phyloP scores from a whole-genome alignment of 2,113 vertebrate species.

The Grammomys surdaster region DNA sequence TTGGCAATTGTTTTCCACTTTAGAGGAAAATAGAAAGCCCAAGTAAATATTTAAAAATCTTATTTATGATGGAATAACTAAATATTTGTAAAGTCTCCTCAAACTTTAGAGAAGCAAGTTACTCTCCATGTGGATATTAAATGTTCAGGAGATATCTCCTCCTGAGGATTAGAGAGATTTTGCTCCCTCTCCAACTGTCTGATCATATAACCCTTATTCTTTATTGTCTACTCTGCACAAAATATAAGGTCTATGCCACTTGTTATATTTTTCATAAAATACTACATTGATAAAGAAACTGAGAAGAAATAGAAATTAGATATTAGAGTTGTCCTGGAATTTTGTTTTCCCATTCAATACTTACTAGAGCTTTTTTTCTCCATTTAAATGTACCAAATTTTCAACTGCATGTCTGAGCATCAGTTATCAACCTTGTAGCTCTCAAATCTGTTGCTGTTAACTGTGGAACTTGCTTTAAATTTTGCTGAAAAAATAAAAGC shows the following conservation, averaged over 20 bases:
- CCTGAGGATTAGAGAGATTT: not conserved
- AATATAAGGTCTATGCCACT: not conserved
- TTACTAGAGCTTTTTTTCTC: not conserved
- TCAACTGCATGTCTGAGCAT: not conserved
- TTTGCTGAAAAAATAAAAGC: not conserved
- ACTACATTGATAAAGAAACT: not conserved
- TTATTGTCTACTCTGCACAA: not conserved
- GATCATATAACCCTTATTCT: not conserved
- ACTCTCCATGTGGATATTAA: conserved; percentile 4
- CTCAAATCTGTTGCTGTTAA: not conserved
- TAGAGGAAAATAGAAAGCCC: conserved; percentile 30
- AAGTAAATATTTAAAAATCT: conserved; percentile 22
- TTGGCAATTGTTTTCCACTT: not conserved
- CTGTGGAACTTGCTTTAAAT: not conserved
- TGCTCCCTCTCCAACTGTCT: not conserved
- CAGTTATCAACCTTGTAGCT: not conserved
- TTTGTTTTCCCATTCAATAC: not conserved
- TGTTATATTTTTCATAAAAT: not conserved
- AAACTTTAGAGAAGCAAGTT: conserved; percentile 45
- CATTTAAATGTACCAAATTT: conserved; percentile 9
- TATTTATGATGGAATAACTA: not conserved
- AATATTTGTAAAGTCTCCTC: not conserved
- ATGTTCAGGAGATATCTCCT: not conserved
- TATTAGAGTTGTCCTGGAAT: not conserved
- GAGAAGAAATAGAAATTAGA: not conserved